Conservation (phyloP, 2,113 vertebrate genomes). For the Gambusia holbrooki region DNA sequence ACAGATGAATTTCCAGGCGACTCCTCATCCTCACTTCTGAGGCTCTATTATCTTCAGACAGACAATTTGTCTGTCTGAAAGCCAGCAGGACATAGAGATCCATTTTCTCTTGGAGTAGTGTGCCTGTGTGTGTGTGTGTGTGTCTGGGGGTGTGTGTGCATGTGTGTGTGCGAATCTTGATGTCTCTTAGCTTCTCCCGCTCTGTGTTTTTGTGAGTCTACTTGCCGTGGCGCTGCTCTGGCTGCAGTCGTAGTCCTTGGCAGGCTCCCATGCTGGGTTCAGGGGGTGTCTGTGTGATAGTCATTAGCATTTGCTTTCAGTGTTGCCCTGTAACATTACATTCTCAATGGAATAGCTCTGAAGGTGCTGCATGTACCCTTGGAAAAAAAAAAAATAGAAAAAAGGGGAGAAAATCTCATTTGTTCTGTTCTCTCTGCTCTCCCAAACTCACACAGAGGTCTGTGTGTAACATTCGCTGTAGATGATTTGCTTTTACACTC, state of each 20-base stretch:
- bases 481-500: conserved; percentile 9
- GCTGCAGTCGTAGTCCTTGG: conserved; percentile 37
- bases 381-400: conserved; percentile 6
- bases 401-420: conserved; percentile 8
- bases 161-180: conserved; percentile 26
- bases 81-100: conserved; percentile 48
- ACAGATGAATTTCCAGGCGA: conserved; percentile 54
- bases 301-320: conserved; percentile 53
- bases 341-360: conserved; percentile 41
- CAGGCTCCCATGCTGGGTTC: conserved; percentile 52
- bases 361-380: conserved; percentile 17
- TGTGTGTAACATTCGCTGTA: conserved; percentile 7
- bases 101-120: conserved; percentile 44
- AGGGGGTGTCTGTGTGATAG: conserved; percentile 40
- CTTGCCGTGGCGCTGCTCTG: not conserved
- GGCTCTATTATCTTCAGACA: conserved; percentile 59
- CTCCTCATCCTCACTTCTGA: conserved; percentile 57
- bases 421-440: conserved; percentile 41
- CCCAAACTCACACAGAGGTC: conserved; percentile 8
- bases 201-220: conserved; percentile 11
- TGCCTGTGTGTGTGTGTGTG: conserved; percentile 12
- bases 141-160: conserved; percentile 3
- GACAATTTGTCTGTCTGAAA: conserved; percentile 65
- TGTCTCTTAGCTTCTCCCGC: conserved; percentile 21
- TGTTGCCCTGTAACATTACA: conserved; percentile 40